Conservation (phyloP, 1,140 invertebrate species). For the Armadillidium nasatum region DNA sequence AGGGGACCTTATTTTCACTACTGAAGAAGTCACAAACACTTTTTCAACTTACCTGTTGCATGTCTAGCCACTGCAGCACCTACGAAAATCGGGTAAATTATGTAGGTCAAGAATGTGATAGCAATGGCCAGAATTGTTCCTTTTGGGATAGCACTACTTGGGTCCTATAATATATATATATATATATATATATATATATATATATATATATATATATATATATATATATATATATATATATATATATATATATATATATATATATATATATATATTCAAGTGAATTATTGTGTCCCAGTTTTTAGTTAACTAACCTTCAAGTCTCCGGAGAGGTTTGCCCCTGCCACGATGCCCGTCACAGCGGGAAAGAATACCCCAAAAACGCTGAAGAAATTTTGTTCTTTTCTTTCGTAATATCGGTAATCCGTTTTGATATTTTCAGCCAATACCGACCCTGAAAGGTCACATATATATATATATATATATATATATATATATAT, state of each 20-base stretch:
- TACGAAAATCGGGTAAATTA: conserved; percentile 70
- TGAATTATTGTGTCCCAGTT: too few relatives aligned
- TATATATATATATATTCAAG: too few relatives aligned
- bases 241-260: conserved; percentile 7
- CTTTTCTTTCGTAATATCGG: too few relatives aligned
- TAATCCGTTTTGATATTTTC: too few relatives aligned
- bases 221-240: conserved; percentile 14
- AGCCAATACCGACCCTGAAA: too few relatives aligned
- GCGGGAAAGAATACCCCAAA: too few relatives aligned
- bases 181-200: conserved; percentile 4
- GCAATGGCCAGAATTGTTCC: conserved; percentile 75
- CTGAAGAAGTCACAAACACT: too few relatives aligned
- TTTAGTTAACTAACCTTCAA: too few relatives aligned
- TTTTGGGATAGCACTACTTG: conserved; percentile 77
- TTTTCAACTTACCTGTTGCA: conserved; percentile 61
- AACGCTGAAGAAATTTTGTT: too few relatives aligned
- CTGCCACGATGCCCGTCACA: not conserved
- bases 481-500: not conserved
- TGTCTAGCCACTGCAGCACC: conserved; percentile 73
- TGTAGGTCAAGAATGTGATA: conserved; percentile 75
- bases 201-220: not conserved
- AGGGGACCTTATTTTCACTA: too few relatives aligned
- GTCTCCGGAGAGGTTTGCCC: too few relatives aligned
- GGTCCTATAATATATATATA: conserved; percentile 61
- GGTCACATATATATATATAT: conserved; percentile 10